Base-by-base conservation (phyloP, 2,888 invertebrate species). In the Platycheirus albimanus region DNA sequence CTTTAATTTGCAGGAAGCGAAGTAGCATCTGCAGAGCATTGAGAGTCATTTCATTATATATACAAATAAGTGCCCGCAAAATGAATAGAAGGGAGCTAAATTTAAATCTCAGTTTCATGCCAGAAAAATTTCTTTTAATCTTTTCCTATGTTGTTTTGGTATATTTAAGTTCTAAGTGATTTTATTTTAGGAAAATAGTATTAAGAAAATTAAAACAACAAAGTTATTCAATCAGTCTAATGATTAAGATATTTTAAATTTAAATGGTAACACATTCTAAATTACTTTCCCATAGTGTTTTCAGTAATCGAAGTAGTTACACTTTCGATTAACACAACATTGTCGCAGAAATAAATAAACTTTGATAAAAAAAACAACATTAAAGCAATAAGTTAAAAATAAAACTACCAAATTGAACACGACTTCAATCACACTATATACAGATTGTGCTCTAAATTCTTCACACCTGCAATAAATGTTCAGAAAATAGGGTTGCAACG, bases 81-180 rank as follows among this genome's bases (percentile, higher is more conserved):
- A 36, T 30, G 38, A 72, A 64, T 45, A 51, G 52, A 56, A 63
- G 49, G 43, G 20, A 38, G 78, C 83, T 83, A 83, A 69, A 78
- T 74, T 69, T 83, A 83, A 83, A 74, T 52, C 56, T 17, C 24
- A 69, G 63, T 69, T 72, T 83, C 72, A 58, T 83, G 83, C 83
- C 78, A 83, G 49, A 69, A 49, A 36, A 72, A 72, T 56, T 67
- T 83, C 66, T 67, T 81, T 70, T 69, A 67, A 66, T 70, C 10
- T 58, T 3, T 66, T 56, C 72, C 72, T 77, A 24, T 52, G 47
- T 67, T 69, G 58, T 20, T 41, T 33, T 72, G 45, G 28, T 76
- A 64, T 79, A 36, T 70, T 58, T 66, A 51, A 43, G 30, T 41
- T 15, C 33, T 77, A 54, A 30, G 45, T 63, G 11, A 63, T 71